phyloP scores from a whole-genome alignment of 2,797 vertebrate species.

The Falco concolor region DNA sequence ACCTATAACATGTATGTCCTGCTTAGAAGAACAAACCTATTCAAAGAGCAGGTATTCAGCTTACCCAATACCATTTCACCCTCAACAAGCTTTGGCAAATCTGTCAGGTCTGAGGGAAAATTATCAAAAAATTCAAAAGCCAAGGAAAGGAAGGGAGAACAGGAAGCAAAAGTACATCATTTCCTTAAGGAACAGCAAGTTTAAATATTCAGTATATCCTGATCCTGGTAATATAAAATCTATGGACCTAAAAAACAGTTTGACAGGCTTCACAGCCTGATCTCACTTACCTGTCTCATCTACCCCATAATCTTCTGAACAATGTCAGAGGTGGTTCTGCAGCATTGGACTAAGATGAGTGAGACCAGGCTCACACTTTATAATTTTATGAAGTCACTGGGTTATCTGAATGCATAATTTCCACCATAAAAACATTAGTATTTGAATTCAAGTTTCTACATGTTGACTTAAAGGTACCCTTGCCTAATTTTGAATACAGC shows the following conservation, averaged over 20 bases:
- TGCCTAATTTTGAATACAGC: background rate
- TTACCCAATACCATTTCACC: background rate
- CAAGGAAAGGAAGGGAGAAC: background rate
- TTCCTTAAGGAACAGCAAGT: background rate
- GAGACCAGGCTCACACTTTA: background rate
- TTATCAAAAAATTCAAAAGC: background rate
- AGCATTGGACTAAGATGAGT: background rate
- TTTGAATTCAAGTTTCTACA: background rate
- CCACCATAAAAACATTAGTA: background rate
- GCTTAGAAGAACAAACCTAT: background rate
- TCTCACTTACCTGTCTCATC: background rate
- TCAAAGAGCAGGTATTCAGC: background rate
- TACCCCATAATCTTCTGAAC: background rate
- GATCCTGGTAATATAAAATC: background rate
- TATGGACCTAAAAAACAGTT: background rate
- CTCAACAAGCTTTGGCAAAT: background rate
- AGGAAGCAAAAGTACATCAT: background rate
- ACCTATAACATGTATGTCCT: background rate
- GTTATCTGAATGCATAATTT: background rate
- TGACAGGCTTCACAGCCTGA: background rate
- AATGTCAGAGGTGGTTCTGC: background rate
- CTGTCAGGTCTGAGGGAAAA: background rate
- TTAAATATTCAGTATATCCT: background rate
- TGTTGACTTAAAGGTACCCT: background rate
- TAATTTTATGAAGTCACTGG: background rate